Evolutionary conservation across 2,888 invertebrate species (phyloP).

Genomic region (Liposcelis brunnea): DNA sequence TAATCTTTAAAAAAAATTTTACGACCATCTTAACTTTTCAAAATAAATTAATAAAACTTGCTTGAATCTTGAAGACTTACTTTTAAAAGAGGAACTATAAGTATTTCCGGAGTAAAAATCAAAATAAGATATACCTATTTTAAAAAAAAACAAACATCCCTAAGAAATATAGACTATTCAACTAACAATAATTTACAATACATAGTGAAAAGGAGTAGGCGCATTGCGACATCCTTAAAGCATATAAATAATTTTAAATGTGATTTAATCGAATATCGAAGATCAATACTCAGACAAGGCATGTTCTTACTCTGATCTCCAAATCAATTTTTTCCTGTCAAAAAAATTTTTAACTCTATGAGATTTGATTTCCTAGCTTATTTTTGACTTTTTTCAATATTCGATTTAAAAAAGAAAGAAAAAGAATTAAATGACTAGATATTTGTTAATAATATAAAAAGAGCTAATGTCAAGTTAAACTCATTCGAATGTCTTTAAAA

Average conservation of each 20-base stretch:
- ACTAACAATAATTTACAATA: too few relatives aligned
- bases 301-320: too few relatives aligned
- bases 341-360: too few relatives aligned
- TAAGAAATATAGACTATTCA: too few relatives aligned
- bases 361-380: neutral
- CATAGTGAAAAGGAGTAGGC: too few relatives aligned
- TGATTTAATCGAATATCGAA: neutral
- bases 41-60: too few relatives aligned
- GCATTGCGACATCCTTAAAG: too few relatives aligned
- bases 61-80: too few relatives aligned
- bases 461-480: conserved; percentile 16
- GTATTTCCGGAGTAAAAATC: conserved; percentile 3
- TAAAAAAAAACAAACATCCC: neutral
- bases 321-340: too few relatives aligned
- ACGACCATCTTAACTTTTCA: too few relatives aligned
- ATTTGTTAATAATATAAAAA: conserved; percentile 8
- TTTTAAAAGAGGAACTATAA: neutral
- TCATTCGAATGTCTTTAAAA: too few relatives aligned
- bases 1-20: too few relatives aligned
- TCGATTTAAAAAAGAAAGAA: neutral
- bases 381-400: conserved; percentile 6
- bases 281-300: neutral
- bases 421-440: conserved; percentile 11
- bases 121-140: neutral
- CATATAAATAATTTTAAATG: neutral